A percentile compares a stretch with the other conserved stretches of the same genome.
These are phyloP conservation scores for Microctenopoma steveboyesi DNA, from an alignment of 2,797 vertebrate genomes.

Conservation along the genomic window DNA sequence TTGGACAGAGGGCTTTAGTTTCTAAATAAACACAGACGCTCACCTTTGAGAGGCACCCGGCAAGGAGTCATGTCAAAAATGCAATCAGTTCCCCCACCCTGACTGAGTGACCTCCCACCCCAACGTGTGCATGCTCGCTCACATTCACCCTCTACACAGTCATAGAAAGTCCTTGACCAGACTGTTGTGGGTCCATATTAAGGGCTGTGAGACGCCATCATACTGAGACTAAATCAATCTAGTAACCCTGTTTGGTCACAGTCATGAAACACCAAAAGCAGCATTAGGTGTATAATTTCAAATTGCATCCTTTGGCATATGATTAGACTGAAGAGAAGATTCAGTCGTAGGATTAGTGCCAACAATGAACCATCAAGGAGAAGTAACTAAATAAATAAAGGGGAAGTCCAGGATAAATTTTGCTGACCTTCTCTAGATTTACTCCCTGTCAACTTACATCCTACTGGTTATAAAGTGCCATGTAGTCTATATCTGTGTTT, in stretches of 20 bases:
- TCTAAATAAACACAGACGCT: slow-evolving; percentile 82
- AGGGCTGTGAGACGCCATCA: slow-evolving; percentile 62
- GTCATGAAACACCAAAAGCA: slow-evolving; percentile 66
- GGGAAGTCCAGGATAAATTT: slow-evolving; percentile 60
- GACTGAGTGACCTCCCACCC: slow-evolving; percentile 45
- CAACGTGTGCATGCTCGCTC: slow-evolving; percentile 34
- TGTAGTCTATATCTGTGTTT: too few relatives aligned
- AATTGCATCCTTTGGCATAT: slow-evolving; percentile 38
- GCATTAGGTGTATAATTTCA: slow-evolving; percentile 67
- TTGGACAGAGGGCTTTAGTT: slow-evolving; percentile 77
- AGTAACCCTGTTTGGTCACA: slow-evolving; percentile 51
- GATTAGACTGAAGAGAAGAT: slow-evolving; percentile 51
- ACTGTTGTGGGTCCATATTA: slow-evolving; percentile 72
- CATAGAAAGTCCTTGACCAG: slow-evolving; percentile 73
- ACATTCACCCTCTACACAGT: slow-evolving; percentile 60
- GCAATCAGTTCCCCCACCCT: slow-evolving; percentile 52
- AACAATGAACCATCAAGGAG: slow-evolving; percentile 53
- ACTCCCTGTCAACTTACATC: slow-evolving; percentile 28
- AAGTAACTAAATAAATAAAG: slow-evolving; percentile 62
- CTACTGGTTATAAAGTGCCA: background rate
- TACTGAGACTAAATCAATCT: slow-evolving; percentile 65
- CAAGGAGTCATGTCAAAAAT: slow-evolving; percentile 70
- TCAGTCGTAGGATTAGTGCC: slow-evolving; percentile 38
- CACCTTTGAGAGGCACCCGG: slow-evolving; percentile 77
- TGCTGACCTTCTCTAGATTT: slow-evolving; percentile 40